Base-by-base conservation (phyloP, 2,113 vertebrate species). In the Ancistrus triradiatus region DNA sequence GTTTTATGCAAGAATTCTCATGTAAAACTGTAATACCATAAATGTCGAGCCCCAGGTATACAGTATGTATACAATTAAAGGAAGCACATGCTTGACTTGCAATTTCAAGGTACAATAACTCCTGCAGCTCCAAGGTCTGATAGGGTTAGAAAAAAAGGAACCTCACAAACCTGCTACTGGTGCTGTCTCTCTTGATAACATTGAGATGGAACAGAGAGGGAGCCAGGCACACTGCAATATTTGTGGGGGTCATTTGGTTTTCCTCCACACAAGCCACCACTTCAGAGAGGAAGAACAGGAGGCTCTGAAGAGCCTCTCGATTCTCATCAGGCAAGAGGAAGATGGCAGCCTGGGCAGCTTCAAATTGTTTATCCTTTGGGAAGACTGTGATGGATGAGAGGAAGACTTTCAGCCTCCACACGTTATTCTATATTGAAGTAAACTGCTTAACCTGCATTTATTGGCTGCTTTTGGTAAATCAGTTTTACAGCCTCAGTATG, bases 181-280 rank as follows among this genome's bases (percentile, higher is more conserved):
- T 83, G 52, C 80, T 81, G 17, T 92, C 89, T 59, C 81, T 81
- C 62, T 87, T 87, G 50, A 87, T 53, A 2, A 79, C 84, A 80
- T 88, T 92, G 50, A 95, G 91, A 80, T 95, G 93, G 73, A 95
- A 94, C 15, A 95, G 81, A 1, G 91, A 92, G 0, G 93, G 93
- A 0, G 93, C 92, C 44, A 95, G 81, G 42, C 93, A 95, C 18
- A 95, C 91, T 0, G 93, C 91, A 0, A 93, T 81, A 78, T 95
- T 95, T 35, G 90, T 91, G 1, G 90, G 90, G 7, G 90, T 95
- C 93, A 95, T 95, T 69, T 94, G 92, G 76, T 94, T 95, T 53
- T 92, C 88, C 1, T 87, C 83, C 62, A 88, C 86, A 43, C 85
- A 86, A 66, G 86, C 79, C 28, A 90, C 91, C 13, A 95, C 91